A percentile compares a stretch with the other conserved stretches of the same genome.
Conservation (phyloP, 2,797 vertebrate species). For the Pelobates cultripes region DNA sequence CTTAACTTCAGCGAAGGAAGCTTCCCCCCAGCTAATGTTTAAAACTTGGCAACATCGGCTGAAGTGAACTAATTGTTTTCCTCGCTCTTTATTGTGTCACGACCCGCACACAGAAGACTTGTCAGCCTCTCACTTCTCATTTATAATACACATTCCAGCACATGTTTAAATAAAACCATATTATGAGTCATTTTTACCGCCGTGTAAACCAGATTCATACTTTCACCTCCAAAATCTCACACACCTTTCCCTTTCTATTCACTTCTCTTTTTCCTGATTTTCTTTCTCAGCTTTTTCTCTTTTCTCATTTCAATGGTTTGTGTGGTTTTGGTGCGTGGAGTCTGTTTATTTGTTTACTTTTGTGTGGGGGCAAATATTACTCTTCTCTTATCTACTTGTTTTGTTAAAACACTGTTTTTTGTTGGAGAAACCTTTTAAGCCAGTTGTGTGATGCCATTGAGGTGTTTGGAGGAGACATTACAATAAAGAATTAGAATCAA, state of each 20-base stretch:
- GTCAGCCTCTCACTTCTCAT: slow-evolving; percentile 6
- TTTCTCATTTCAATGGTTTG: neutral
- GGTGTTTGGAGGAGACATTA: too few species aligned
- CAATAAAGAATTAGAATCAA: too few species aligned
- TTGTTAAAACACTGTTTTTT: too few species aligned
- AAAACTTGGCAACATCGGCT: slow-evolving; percentile 25
- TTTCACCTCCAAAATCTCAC: slow-evolving; percentile 7
- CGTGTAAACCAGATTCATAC: neutral
- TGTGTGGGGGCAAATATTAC: neutral
- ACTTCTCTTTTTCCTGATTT: neutral
- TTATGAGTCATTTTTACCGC: slow-evolving; percentile 4
- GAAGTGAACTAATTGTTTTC: slow-evolving; percentile 43
- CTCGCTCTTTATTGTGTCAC: slow-evolving; percentile 20
- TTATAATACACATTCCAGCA: slow-evolving; percentile 29
- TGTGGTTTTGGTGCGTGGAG: neutral
- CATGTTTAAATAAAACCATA: neutral
- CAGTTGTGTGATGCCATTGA: too few species aligned
- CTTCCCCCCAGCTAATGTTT: slow-evolving; percentile 41
- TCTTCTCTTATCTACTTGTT: too few species aligned
- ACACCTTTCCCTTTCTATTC: neutral
- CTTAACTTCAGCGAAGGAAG: slow-evolving; percentile 8
- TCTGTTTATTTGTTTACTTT: neutral
- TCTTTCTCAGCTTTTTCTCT: neutral
- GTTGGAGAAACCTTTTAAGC: too few species aligned
- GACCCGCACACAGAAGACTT: slow-evolving; percentile 9